Percentiles rank a stretch among this genome's conserved stretches.
phyloP scores from a whole-genome alignment of 2,888 invertebrate species.

The Nymphalis polychloros region DNA sequence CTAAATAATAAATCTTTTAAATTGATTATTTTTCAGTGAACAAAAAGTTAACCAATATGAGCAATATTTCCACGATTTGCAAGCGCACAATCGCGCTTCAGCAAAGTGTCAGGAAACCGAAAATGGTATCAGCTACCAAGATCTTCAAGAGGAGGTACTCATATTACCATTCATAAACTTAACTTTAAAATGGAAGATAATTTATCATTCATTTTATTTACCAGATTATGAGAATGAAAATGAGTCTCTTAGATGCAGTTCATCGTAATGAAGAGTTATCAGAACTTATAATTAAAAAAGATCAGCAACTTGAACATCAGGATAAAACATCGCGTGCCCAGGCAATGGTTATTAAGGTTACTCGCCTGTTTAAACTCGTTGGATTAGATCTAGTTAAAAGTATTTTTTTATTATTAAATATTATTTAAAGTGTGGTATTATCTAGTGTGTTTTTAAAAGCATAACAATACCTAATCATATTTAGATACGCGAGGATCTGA shows the following conservation, averaged over 20 bases:
- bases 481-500: slow-evolving; percentile 82
- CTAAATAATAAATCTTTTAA: not conserved
- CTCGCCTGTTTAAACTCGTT: slow-evolving; percentile 44
- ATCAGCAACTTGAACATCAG: slow-evolving; percentile 82
- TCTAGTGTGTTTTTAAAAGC: not conserved
- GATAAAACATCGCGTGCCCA: slow-evolving; percentile 83
- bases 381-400: not conserved
- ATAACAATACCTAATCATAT: slow-evolving; percentile 13
- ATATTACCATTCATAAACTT: not conserved
- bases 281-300: slow-evolving; percentile 76
- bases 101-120: slow-evolving; percentile 56
- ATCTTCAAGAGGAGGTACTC: slow-evolving; percentile 69
- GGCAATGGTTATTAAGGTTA: slow-evolving; percentile 83
- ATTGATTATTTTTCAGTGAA: slow-evolving; percentile 53
- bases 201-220: not conserved
- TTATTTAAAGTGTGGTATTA: not conserved
- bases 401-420: slow-evolving; percentile 14
- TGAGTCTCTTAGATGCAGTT: slow-evolving; percentile 68
- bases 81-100: slow-evolving; percentile 57
- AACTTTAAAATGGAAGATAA: not conserved
- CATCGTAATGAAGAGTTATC: slow-evolving; percentile 75
- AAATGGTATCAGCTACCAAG: slow-evolving; percentile 60
- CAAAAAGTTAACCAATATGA: slow-evolving; percentile 76
- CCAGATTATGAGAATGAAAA: slow-evolving; percentile 73
- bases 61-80: slow-evolving; percentile 65